Evolutionary conservation across 2,797 vertebrate genomes (phyloP).

Genomic region (Leptatherina wallacei): DNA sequence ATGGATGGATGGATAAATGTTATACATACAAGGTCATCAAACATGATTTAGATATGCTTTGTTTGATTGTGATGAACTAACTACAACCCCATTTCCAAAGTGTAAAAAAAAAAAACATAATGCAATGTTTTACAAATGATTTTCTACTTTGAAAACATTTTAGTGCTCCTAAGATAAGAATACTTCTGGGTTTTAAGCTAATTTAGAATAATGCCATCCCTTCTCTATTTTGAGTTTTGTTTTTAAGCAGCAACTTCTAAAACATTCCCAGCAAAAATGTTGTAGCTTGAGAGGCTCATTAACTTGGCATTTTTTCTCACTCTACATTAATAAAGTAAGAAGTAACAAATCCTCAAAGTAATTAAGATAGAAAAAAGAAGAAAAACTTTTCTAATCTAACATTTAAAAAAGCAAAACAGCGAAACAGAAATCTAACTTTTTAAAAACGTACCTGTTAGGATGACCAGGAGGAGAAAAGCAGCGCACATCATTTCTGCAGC

Average conservation of each 20-base stretch:
- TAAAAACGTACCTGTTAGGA: slow-evolving; percentile 62
- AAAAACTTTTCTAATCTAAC: not conserved
- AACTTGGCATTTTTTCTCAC: too few species aligned
- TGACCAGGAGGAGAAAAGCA: slow-evolving; percentile 50
- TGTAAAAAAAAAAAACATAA: not conserved
- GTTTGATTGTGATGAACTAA: not conserved
- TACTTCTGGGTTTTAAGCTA: not conserved
- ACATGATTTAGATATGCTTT: not conserved
- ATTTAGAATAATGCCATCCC: not conserved
- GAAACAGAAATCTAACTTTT: not conserved
- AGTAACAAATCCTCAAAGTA: not conserved
- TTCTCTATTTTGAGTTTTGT: not conserved
- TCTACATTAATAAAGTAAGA: not conserved
- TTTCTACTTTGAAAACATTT: not conserved
- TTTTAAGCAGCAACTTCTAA: not conserved
- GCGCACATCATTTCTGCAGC: slow-evolving; percentile 41
- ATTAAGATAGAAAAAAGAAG: not conserved
- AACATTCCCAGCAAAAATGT: not conserved
- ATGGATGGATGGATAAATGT: not conserved
- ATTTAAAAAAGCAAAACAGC: not conserved
- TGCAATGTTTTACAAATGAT: not conserved
- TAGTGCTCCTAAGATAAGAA: not conserved
- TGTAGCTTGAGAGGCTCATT: not conserved
- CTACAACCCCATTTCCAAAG: not conserved
- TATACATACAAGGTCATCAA: not conserved